Evolutionary conservation across 1,140 invertebrate genomes (phyloP).

Genomic region (Drosophila truncata): DNA sequence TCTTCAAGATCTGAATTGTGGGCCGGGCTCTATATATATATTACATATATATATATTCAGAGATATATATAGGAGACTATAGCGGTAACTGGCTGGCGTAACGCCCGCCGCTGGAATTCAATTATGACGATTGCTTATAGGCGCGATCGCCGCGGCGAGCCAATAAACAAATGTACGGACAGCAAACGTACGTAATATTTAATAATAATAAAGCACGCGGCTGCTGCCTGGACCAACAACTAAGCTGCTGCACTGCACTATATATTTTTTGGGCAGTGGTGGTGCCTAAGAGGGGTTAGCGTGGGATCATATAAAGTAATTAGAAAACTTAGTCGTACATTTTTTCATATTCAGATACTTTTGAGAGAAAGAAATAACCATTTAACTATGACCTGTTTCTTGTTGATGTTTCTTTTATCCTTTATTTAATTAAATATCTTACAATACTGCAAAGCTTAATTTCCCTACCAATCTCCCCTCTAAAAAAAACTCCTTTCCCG

Average conservation of each 20-base stretch:
- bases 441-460: background rate
- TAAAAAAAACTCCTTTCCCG: background rate
- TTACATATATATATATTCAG: background rate
- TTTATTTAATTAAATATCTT: background rate
- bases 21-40: slow-evolving; percentile 16
- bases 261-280: slow-evolving; percentile 1
- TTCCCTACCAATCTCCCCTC: background rate
- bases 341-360: no score
- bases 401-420: no score
- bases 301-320: background rate
- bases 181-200: slow-evolving; percentile 81
- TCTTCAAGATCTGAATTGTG: slow-evolving; percentile 18
- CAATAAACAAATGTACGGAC: slow-evolving; percentile 82
- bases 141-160: slow-evolving; percentile 68
- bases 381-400: no score
- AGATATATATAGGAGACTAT: slow-evolving; percentile 29
- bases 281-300: background rate
- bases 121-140: slow-evolving; percentile 75
- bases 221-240: slow-evolving; percentile 47
- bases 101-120: slow-evolving; percentile 83
- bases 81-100: slow-evolving; percentile 63
- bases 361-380: no score
- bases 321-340: no score
- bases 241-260: slow-evolving; percentile 34
- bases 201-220: slow-evolving; percentile 76